phyloP scores from a whole-genome alignment of 1,140 invertebrate species.

The Bombus superbus region DNA sequence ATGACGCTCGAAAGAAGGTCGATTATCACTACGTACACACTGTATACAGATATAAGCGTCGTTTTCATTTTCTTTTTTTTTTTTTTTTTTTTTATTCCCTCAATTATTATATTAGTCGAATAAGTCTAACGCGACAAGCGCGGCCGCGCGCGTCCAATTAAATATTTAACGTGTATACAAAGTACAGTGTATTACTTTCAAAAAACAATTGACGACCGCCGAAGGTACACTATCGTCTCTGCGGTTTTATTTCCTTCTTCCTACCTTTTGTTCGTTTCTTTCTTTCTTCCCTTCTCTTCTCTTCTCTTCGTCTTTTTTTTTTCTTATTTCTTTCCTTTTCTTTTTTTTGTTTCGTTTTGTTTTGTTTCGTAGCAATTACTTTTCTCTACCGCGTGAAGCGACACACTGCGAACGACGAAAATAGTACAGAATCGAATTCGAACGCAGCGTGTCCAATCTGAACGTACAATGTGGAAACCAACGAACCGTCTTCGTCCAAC shows the following conservation, averaged over 20 bases:
- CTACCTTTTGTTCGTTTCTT: neutral
- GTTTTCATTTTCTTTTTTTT: constrained; percentile 14
- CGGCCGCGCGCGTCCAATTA: constrained; percentile 67
- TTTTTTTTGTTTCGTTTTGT: too few species aligned
- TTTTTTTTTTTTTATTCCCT: constrained; percentile 12
- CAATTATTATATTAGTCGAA: constrained; percentile 51
- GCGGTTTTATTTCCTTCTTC: constrained; percentile 29
- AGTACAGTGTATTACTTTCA: constrained; percentile 81
- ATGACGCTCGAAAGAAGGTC: neutral
- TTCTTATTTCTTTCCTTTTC: too few species aligned
- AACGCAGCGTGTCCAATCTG: too few species aligned
- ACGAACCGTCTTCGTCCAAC: too few species aligned
- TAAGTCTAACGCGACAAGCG: constrained; percentile 57
- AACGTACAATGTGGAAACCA: too few species aligned
- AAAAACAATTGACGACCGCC: constrained; percentile 82
- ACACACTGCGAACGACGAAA: too few species aligned
- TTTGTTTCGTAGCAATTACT: too few species aligned
- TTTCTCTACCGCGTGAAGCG: too few species aligned
- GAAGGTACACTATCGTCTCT: constrained; percentile 59
- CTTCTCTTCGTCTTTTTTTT: too few species aligned
- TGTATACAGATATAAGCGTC: constrained; percentile 57
- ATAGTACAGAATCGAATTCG: too few species aligned
- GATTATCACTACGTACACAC: constrained; percentile 41
- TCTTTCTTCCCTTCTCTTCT: neutral
- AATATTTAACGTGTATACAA: constrained; percentile 75